These are phyloP conservation scores for Drosophila meridionalis DNA, from an alignment of 2,888 invertebrate genomes.

Conservation along the genomic window DNA sequence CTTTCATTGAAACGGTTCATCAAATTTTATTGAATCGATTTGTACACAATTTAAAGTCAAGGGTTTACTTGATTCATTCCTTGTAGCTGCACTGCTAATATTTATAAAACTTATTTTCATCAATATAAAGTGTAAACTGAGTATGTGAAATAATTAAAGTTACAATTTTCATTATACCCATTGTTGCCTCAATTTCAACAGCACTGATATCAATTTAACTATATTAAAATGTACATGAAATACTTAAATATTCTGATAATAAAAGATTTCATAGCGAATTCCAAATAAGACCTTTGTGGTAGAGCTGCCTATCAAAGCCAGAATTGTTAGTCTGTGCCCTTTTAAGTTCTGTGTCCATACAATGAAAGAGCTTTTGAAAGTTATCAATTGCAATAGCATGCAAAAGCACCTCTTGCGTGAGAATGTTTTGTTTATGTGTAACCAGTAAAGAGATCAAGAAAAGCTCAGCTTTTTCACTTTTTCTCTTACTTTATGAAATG, in stretches of 20 bases:
- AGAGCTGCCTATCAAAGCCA: neutral
- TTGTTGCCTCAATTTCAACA: conserved; percentile 56
- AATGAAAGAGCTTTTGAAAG: neutral
- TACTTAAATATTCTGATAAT: conserved; percentile 30
- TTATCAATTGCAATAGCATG: neutral
- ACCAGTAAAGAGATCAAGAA: neutral
- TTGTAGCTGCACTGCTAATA: conserved; percentile 83
- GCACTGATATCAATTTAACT: conserved; percentile 46
- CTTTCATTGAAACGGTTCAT: conserved; percentile 72
- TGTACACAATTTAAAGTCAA: conserved; percentile 77
- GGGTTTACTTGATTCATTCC: conserved; percentile 82
- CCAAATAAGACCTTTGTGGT: conserved; percentile 15
- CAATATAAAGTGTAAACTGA: conserved; percentile 76
- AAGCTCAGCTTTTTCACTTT: neutral
- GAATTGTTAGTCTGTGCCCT: neutral
- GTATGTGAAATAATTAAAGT: conserved; percentile 80
- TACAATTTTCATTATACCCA: conserved; percentile 75
- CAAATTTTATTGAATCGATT: conserved; percentile 64
- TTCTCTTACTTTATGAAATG: neutral
- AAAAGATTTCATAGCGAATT: conserved; percentile 36
- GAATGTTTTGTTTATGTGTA: too few relatives aligned
- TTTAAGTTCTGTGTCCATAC: neutral
- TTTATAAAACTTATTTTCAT: conserved; percentile 77
- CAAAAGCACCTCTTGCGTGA: too few relatives aligned
- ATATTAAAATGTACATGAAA: conserved; percentile 32